Evolutionary conservation across 1,140 invertebrate genomes (phyloP).

Genomic region (Bombus superbus): DNA sequence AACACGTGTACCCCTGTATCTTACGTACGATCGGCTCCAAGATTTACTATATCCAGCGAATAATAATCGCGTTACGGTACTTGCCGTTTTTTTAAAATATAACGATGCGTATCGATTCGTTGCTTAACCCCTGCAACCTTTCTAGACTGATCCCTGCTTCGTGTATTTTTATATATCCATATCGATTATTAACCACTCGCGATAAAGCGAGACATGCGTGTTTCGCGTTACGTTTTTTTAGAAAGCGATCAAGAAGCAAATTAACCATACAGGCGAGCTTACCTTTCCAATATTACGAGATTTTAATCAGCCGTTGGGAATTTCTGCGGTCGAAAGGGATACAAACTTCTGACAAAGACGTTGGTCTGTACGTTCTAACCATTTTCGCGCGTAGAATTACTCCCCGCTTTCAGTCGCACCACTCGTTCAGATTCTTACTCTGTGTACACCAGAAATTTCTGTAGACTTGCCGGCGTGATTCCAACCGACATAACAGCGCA

Average conservation of each 20-base stretch:
- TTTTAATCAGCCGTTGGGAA: too few species aligned
- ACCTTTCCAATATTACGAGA: neutral
- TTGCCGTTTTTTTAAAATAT: neutral
- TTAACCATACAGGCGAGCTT: neutral
- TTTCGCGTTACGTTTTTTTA: too few species aligned
- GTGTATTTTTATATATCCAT: slow-evolving; percentile 4
- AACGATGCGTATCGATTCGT: neutral
- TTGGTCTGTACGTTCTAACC: too few species aligned
- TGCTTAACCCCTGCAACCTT: slow-evolving; percentile 1
- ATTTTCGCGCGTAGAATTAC: neutral
- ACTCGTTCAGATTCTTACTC: too few species aligned
- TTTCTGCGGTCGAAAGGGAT: too few species aligned
- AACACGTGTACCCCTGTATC: neutral
- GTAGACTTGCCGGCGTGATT: neutral
- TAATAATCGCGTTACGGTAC: neutral
- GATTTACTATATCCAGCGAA: neutral
- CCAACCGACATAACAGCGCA: neutral
- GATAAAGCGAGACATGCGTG: neutral
- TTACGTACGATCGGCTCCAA: neutral
- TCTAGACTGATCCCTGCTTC: neutral
- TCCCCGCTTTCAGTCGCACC: neutral
- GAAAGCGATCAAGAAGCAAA: neutral
- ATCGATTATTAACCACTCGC: neutral
- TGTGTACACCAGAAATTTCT: too few species aligned
- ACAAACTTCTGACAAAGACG: too few species aligned